Percentiles rank a stretch among this genome's conserved stretches.
phyloP scores from a whole-genome alignment of 2,888 invertebrate genomes.

The Himalopsyche japonica region DNA sequence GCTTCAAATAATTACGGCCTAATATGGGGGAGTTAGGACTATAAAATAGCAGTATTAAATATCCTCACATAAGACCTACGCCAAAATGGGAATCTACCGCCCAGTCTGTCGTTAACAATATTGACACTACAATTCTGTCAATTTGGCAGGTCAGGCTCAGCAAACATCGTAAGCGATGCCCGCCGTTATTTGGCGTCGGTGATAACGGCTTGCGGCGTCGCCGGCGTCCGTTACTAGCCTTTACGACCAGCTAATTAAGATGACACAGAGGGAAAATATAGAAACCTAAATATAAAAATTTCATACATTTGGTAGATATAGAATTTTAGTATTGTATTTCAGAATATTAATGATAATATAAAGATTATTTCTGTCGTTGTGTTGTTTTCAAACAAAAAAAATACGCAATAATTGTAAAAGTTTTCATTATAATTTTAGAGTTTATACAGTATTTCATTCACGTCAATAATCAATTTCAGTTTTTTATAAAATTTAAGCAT shows the following conservation, averaged over 20 bases:
- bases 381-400: too few species aligned
- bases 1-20: too few species aligned
- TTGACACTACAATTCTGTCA: slow-evolving; percentile 13
- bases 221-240: background rate
- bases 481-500: too few species aligned
- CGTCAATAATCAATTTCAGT: too few species aligned
- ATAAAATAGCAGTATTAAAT: background rate
- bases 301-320: too few species aligned
- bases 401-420: too few species aligned
- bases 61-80: background rate
- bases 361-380: too few species aligned
- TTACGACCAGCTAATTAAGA: background rate
- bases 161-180: slow-evolving; percentile 23
- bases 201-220: background rate
- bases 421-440: too few species aligned
- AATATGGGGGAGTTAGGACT: too few species aligned
- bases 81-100: background rate
- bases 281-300: background rate
- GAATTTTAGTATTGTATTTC: too few species aligned
- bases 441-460: too few species aligned
- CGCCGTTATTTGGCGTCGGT: slow-evolving; percentile 9
- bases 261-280: background rate
- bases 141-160: slow-evolving; percentile 16
- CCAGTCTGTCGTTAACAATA: background rate
- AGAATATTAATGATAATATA: too few species aligned